Evolutionary conservation across 92 coral and sea anemone species (phyloP).

Genomic region (Porites divaricata): DNA sequence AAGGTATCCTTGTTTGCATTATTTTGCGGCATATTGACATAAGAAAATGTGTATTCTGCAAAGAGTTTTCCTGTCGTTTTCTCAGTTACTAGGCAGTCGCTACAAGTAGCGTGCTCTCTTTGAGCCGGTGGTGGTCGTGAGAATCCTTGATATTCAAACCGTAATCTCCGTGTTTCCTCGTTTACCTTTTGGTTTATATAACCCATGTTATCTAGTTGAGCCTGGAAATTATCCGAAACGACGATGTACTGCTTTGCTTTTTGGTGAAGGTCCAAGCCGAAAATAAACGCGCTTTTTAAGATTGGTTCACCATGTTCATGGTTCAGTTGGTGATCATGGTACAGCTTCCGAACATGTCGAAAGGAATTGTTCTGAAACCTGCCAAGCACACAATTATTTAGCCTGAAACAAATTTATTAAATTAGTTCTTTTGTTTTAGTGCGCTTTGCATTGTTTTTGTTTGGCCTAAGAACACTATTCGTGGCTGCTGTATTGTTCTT

Average conservation of each 20-base stretch:
- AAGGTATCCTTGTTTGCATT: conserved; percentile 45
- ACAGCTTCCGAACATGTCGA: not conserved
- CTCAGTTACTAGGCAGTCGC: not conserved
- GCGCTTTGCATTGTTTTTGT: conserved; percentile 67
- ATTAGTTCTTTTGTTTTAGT: conserved; percentile 54
- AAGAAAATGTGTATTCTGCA: conserved; percentile 11
- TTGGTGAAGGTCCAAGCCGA: not conserved
- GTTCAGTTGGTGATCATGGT: not conserved
- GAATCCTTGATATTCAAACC: not conserved
- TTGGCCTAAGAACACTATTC: conserved; percentile 48
- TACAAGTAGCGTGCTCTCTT: not conserved
- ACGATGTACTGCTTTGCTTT: not conserved
- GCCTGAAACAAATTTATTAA: conserved; percentile 59
- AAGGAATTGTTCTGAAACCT: not conserved
- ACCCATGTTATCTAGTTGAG: conserved; percentile 5
- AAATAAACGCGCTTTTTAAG: not conserved
- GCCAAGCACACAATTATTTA: conserved; percentile 39
- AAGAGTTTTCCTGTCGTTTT: conserved; percentile 11
- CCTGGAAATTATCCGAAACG: conserved; percentile 2
- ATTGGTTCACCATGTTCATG: not conserved
- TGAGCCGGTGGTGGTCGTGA: not conserved
- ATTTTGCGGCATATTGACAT: conserved; percentile 37
- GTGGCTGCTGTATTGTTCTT: conserved; percentile 30
- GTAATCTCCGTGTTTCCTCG: not conserved
- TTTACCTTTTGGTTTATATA: too few species aligned